Evolutionary conservation across 1,140 invertebrate species (phyloP), one percentile per base, ranked within the genome.

Genomic region (Cheumatopsyche charites): DNA sequence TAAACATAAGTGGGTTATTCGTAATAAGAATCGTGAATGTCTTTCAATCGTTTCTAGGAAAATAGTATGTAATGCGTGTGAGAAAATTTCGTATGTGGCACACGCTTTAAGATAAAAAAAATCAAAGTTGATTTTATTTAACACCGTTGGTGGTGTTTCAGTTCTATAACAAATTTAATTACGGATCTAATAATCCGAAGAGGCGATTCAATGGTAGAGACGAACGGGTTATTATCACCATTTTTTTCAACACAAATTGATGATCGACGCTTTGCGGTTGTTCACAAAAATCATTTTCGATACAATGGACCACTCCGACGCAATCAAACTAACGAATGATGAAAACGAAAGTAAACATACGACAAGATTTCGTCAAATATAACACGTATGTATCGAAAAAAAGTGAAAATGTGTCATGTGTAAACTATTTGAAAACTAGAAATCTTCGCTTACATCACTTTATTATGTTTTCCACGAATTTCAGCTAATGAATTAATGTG

Each of bases 111-210:
- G 7, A 58, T 23, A 58, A 25, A 26, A n/a, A 19, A 58, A 25
- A 25, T 13, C 4, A 12, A 25, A 25, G 55, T 21, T 1, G 55
- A 58, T 21, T 58, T 58, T 58, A 19, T 23, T 7, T 19, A 52
- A 58, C 55, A 58, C 55, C 55, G 21, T 58, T 58, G 55, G 55
- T 58, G 55, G 55, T 58, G 23, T 58, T 58, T 58, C 23, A 23
- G 23, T 58, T 7, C 23, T 19, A 12, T 58, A 58, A 36, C 29
- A 36, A 36, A 58, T 58, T 58, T 58, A 58, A 58, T 58, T 58
- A 58, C 55, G 21, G 21, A 25, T 58, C 55, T 58, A 58, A 58
- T 58, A 58, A 58, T 19, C 15, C 55, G 9, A 26, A 23, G 55
- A 13, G 12, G 11, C 55, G 55, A 25, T 58, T 58, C 23, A 58